Evolutionary conservation across 2,888 invertebrate species (phyloP).

Genomic region (Noctua pronuba): DNA sequence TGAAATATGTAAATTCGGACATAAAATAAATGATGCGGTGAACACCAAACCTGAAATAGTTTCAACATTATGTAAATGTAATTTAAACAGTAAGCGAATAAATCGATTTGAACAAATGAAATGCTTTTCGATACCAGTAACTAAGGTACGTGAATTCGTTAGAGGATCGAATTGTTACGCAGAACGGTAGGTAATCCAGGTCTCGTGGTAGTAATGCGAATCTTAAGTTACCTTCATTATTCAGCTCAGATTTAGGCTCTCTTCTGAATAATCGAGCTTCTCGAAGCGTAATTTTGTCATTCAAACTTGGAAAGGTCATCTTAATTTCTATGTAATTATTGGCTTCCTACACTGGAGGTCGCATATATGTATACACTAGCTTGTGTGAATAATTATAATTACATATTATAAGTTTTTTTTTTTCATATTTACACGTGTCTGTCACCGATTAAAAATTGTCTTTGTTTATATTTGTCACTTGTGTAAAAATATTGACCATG

Average conservation of each 20-base stretch:
- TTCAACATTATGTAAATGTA: conserved; percentile 57
- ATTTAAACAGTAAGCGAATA: conserved; percentile 49
- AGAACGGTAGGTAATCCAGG: conserved; percentile 30
- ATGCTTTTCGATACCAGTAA: conserved; percentile 42
- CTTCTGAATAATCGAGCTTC: neutral
- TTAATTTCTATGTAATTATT: neutral
- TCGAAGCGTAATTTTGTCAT: conserved; percentile 1
- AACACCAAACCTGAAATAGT: conserved; percentile 53
- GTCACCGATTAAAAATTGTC: too few relatives aligned
- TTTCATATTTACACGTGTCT: too few relatives aligned
- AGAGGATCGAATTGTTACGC: conserved; percentile 8
- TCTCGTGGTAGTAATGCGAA: conserved; percentile 28
- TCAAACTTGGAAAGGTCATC: neutral
- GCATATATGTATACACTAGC: too few relatives aligned
- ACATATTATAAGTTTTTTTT: too few relatives aligned
- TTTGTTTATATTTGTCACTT: too few relatives aligned
- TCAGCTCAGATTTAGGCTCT: conserved; percentile 18
- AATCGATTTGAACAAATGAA: conserved; percentile 61
- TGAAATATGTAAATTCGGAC: conserved; percentile 48
- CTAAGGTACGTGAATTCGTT: conserved; percentile 53
- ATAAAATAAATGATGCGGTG: conserved; percentile 48
- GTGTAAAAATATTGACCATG: too few relatives aligned
- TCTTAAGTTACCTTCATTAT: conserved; percentile 40
- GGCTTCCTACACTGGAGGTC: neutral
- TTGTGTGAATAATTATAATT: too few relatives aligned